A percentile compares a stretch with the other conserved stretches of the same genome.
Conservation (phyloP, 1,140 invertebrate genomes). For the Heliconius eleuchia region DNA sequence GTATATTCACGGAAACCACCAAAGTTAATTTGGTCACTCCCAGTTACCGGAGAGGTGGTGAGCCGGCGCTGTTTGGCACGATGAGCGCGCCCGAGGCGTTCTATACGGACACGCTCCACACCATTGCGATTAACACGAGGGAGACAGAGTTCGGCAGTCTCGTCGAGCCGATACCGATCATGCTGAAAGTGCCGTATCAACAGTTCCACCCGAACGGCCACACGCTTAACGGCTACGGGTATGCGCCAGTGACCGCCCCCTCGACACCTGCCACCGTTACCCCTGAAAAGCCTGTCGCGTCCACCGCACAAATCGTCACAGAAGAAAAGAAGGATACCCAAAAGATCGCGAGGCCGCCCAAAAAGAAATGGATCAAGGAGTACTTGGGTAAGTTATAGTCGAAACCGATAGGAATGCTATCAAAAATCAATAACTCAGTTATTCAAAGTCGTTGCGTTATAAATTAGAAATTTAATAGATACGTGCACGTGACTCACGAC, state of each 20-base stretch:
- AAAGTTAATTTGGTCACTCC: constrained; percentile 67
- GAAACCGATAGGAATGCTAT: background rate
- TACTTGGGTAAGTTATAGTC: constrained; percentile 81
- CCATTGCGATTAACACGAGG: constrained; percentile 70
- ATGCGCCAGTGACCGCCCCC: constrained; percentile 49
- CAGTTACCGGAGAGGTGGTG: constrained; percentile 52
- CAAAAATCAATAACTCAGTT: constrained; percentile 1
- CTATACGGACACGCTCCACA: constrained; percentile 64
- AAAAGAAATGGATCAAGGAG: constrained; percentile 88
- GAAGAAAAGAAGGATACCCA: constrained; percentile 50
- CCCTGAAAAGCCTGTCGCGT: constrained; percentile 44
- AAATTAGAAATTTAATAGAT: constrained; percentile 17
- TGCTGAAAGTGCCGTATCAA: constrained; percentile 62
- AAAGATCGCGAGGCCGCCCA: constrained; percentile 81
- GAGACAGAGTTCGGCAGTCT: constrained; percentile 75
- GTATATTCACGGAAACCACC: constrained; percentile 72
- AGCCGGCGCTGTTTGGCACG: constrained; percentile 54
- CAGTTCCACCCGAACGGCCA: constrained; percentile 49
- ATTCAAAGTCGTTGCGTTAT: background rate
- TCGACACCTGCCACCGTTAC: constrained; percentile 39
- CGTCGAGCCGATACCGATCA: constrained; percentile 68
- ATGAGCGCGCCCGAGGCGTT: constrained; percentile 64
- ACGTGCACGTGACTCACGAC: constrained; percentile 1
- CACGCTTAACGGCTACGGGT: constrained; percentile 52
- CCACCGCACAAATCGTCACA: constrained; percentile 46